Percentiles rank a stretch among this genome's conserved stretches.
Conservation (phyloP, 37 sponge, comb jelly and placozoan species). For the Petrosia ficiformis region DNA sequence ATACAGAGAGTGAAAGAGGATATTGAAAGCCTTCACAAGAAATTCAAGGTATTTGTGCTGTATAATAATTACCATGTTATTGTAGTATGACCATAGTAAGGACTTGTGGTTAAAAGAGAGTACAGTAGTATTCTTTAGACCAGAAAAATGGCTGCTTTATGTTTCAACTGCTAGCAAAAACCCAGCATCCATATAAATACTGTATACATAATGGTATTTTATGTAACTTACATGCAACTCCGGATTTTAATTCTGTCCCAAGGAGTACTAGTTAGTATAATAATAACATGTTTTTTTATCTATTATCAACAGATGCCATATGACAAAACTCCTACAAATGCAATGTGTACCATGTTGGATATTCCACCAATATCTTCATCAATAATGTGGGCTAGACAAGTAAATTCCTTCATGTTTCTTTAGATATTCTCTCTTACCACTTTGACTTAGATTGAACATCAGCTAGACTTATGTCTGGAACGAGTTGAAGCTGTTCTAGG, state of each 20-base stretch:
- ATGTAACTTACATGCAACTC: no score
- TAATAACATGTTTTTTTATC: no score
- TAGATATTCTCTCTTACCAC: background rate
- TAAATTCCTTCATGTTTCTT: conserved; percentile 2
- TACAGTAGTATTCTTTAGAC: no score
- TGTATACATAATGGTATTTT: no score
- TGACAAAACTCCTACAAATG: conserved; percentile 73
- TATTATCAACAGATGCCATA: conserved; percentile 73
- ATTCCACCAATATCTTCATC: conserved; percentile 95
- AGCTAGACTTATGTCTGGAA: conserved; percentile 86
- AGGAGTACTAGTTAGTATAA: no score
- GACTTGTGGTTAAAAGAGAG: no score
- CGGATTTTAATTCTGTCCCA: no score
- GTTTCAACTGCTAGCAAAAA: no score
- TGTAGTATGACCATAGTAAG: no score
- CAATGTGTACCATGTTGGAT: conserved; percentile 79
- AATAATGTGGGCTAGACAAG: conserved; percentile 99
- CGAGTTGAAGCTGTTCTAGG: conserved; percentile 96
- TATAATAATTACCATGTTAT: no score
- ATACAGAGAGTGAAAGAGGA: conserved; percentile 99
- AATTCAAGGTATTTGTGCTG: conserved; percentile 98
- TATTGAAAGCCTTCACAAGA: conserved; percentile 94
- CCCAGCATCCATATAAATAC: no score
- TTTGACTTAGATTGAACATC: conserved; percentile 75
- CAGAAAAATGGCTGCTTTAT: background rate